Base-by-base conservation (phyloP, 1,140 invertebrate species). In the Nasonia vitripennis region DNA sequence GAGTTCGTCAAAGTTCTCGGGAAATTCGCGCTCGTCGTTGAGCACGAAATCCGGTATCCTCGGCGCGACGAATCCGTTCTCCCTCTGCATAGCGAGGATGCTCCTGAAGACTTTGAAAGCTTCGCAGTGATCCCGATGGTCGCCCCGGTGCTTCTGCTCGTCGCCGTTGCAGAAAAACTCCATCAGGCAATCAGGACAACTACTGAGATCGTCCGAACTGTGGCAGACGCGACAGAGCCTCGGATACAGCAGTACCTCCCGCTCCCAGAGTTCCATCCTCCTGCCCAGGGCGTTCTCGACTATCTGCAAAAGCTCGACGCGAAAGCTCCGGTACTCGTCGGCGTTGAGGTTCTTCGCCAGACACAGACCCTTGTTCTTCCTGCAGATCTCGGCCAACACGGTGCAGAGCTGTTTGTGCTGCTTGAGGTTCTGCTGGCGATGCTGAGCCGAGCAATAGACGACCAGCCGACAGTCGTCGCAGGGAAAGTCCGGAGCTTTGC, bases 161-260 rank as follows among this genome's bases (percentile, higher is more conserved):
- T 77, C 55, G 2, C 87, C 70, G 0, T 62, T 34, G 55, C 91
- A 92, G 79, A 90, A 88, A 81, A 91, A 88, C 48, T 93, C 94
- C 88, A 96, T 94, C 2, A 92, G 93, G 89, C 96, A 96, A 0
- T 91, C 87, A 0, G 90, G 55, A 86, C 96, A 96, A 68, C 94
- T 93, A 7, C 80, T 91, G 1, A 95, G 87, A 89, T 94, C 93
- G 77, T 95, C 93, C 12, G 94, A 91, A 79, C 87, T 89, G 1
- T 89, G 86, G 70, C 94, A 94, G 2, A 93, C 90, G 6, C 91
- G 89, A 88, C 96, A 97, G 2, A 95, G 91, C 34, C 94, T 92
- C 0, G 96, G 95, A 88, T 96, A 96, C 3, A 96, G 90, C 6
- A 97, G 89, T 0, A 95, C 94, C 87, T 96, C 96, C 79, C 94